Evolutionary conservation across 1,140 invertebrate genomes (phyloP), one percentile per base, ranked within the genome.

Genomic region (Anastrepha ludens): DNA sequence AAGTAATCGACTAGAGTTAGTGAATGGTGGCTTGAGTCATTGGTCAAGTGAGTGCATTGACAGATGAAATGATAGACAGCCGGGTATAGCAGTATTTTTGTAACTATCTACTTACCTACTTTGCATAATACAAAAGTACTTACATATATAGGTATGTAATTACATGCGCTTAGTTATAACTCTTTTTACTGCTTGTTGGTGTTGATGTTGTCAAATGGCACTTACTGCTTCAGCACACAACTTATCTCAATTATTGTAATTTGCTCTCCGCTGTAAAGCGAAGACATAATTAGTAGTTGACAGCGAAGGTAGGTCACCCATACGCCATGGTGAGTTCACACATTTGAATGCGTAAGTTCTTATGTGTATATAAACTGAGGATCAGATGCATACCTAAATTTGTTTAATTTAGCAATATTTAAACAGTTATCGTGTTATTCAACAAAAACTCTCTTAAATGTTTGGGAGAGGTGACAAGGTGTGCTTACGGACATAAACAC

Each of bases 21-120:
- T 81, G 74, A 81, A 55, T 81, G 74, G 74, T 81, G 74, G n/a
- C 44, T 81, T 81, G 47, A 81, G 74, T 55, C 47, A 81, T 55
- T 50, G 47, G 17, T 81, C 47, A 50, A 55, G 47, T 55, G 11
- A 55, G 50, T 55, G 50, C 50, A 11, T 55, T 74, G 67, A 74
- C 67, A 74, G 39, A 15, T 41, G 11, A 55, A 55, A 55, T 55
- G 11, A 55, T 55, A 55, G 50, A 55, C 50, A 55, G 50, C 50
- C 50, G 50, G 29, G 6, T 55, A 55, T 55, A 11, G 13, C 44
- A 17, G 44, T 41, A 44, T 17, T 41, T 47, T 74, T n/a, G 67
- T 74, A 74, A 47, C 39, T 29, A 29, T 29, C 29, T 29, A 29
- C 29, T 29, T 29, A 29, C 29, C 29, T 74, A 44, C 67, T 74